phyloP scores from a whole-genome alignment of 2,888 invertebrate genomes.

The Ptycholaimellus sp. region DNA sequence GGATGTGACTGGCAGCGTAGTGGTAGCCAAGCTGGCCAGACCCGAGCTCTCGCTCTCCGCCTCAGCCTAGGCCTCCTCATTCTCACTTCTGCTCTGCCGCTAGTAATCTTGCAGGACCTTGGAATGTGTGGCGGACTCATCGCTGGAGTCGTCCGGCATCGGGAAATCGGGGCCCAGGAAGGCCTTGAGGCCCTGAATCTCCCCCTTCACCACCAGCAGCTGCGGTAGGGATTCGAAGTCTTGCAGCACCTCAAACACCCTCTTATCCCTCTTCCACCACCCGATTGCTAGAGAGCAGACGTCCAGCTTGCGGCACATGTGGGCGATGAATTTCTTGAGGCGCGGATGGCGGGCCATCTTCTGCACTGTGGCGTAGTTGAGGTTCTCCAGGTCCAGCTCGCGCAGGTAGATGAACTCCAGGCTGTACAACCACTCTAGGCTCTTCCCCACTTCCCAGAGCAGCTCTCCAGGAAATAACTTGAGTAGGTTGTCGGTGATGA shows the following conservation, averaged over 20 bases:
- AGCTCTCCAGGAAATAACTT: conserved; percentile 7
- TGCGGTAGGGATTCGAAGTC: conserved; percentile 22
- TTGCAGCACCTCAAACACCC: conserved; percentile 16
- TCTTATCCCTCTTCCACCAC: background rate
- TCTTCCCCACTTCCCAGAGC: background rate
- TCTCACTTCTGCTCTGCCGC: no score
- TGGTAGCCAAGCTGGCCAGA: no score
- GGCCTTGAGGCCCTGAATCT: conserved; percentile 21
- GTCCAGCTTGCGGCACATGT: conserved; percentile 7
- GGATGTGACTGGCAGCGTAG: no score
- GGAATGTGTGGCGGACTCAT: no score
- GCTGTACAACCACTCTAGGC: background rate
- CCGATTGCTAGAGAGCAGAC: no score
- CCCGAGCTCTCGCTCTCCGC: no score
- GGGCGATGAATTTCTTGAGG: conserved; percentile 19
- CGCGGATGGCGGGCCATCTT: conserved; percentile 17
- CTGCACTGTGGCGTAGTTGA: conserved; percentile 22
- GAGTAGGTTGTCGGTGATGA: conserved; percentile 19
- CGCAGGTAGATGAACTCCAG: conserved; percentile 23
- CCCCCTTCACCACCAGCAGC: conserved; percentile 23
- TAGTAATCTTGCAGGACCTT: no score
- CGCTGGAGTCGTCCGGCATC: no score
- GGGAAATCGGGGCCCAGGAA: conserved; percentile 4
- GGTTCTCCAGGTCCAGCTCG: conserved; percentile 23
- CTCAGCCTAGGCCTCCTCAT: no score